Evolutionary conservation across 1,140 invertebrate species (phyloP).

Genomic region (Protaetia brevitarsis): DNA sequence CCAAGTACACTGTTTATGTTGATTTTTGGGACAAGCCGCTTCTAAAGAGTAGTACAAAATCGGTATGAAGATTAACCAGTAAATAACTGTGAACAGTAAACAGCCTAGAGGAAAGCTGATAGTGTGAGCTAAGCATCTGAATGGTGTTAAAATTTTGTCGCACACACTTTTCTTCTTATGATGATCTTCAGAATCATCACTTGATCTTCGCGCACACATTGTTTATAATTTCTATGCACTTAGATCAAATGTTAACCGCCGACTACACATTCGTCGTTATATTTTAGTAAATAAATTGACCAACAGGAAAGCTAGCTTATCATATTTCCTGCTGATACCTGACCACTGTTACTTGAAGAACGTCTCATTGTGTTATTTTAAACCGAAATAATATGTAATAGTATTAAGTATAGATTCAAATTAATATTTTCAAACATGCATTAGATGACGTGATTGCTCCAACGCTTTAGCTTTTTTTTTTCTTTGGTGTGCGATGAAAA

Average conservation of each 20-base stretch:
- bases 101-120: not conserved
- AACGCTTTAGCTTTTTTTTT: not conserved
- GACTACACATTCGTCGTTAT: not conserved
- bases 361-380: too few relatives aligned
- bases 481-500: not conserved
- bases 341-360: not conserved
- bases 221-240: not conserved
- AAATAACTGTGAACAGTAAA: not conserved
- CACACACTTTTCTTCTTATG: not conserved
- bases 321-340: conserved; percentile 10
- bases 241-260: not conserved
- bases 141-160: not conserved
- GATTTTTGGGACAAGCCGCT: not conserved
- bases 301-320: not conserved
- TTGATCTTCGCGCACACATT: not conserved
- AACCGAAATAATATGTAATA: not conserved
- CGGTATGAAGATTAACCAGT: not conserved
- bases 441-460: not conserved
- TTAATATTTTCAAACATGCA: not conserved
- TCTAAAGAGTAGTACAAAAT: not conserved
- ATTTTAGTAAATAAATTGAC: conserved; percentile 10
- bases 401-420: not conserved
- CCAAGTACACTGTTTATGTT: not conserved
- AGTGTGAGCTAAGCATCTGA: not conserved
- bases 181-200: not conserved